Evolutionary conservation across 2,888 invertebrate genomes (phyloP).

Genomic region (Drosophila gaucha): DNA sequence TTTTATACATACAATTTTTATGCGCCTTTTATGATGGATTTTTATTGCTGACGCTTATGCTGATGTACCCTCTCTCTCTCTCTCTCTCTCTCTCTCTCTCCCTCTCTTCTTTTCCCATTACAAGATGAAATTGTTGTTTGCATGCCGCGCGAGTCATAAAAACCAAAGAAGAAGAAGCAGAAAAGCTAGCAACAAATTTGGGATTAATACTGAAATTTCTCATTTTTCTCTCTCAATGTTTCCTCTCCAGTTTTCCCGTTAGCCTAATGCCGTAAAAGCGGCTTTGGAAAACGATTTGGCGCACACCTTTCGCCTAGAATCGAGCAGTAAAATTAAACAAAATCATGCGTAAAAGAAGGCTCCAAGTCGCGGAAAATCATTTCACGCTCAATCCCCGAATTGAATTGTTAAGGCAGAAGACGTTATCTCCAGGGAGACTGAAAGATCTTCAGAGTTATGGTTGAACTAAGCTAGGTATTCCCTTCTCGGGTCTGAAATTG

Average conservation of each 20-base stretch:
- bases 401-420: neutral
- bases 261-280: conserved; percentile 32
- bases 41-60: conserved; percentile 68
- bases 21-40: conserved; percentile 72
- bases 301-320: conserved; percentile 46
- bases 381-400: conserved; percentile 15
- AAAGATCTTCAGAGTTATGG: neutral
- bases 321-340: conserved; percentile 38
- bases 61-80: conserved; percentile 34
- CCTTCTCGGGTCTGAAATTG: too few relatives aligned
- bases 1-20: conserved; percentile 59
- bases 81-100: neutral
- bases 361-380: conserved; percentile 11
- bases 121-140: conserved; percentile 70
- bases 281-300: conserved; percentile 35
- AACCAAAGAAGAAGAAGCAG: conserved; percentile 37
- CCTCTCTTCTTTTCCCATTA: conserved; percentile 10
- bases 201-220: conserved; percentile 55
- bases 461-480: too few relatives aligned
- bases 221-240: neutral
- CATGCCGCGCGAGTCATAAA: conserved; percentile 67
- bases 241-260: neutral
- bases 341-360: conserved; percentile 39
- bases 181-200: conserved; percentile 73
- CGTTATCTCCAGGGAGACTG: neutral